These are phyloP conservation scores for Smithornis capensis DNA, from an alignment of 2,113 vertebrate genomes.

Conservation along the genomic window DNA sequence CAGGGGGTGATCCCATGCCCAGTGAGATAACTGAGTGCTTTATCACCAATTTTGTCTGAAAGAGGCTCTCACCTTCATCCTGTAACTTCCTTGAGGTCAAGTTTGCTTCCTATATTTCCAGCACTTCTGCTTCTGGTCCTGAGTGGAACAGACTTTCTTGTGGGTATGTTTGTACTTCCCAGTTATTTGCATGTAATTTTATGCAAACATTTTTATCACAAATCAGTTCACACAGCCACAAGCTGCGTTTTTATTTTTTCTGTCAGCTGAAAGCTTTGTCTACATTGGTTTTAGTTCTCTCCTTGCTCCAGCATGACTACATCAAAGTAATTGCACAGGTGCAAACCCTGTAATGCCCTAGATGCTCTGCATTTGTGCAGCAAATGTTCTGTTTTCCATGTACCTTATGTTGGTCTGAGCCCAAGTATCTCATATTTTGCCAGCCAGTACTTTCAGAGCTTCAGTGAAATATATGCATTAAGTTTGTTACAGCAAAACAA, in stretches of 20 bases:
- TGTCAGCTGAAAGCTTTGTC: constrained; percentile 51
- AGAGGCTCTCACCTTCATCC: neutral
- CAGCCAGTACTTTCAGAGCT: neutral
- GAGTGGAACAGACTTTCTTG: constrained; percentile 53
- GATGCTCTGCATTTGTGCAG: neutral
- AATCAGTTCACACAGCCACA: constrained; percentile 65
- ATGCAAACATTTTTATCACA: constrained; percentile 67
- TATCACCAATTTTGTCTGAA: neutral
- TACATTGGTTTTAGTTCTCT: neutral
- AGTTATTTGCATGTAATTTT: constrained; percentile 60
- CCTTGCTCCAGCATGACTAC: neutral
- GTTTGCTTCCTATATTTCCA: constrained; percentile 36
- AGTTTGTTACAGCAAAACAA: neutral
- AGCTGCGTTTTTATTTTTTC: constrained; percentile 61
- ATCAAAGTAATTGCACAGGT: constrained; percentile 50
- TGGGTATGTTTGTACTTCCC: constrained; percentile 59
- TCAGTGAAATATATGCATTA: neutral
- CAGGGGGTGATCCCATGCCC: neutral
- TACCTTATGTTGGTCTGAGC: neutral
- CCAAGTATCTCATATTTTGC: neutral
- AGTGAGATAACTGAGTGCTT: neutral
- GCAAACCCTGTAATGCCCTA: neutral
- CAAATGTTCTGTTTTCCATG: neutral
- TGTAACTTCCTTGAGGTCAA: constrained; percentile 10
- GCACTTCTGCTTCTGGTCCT: constrained; percentile 55